Evolutionary conservation across 2,113 vertebrate species (phyloP), one percentile per base, ranked within the genome.

Genomic region (Numida meleagris): DNA sequence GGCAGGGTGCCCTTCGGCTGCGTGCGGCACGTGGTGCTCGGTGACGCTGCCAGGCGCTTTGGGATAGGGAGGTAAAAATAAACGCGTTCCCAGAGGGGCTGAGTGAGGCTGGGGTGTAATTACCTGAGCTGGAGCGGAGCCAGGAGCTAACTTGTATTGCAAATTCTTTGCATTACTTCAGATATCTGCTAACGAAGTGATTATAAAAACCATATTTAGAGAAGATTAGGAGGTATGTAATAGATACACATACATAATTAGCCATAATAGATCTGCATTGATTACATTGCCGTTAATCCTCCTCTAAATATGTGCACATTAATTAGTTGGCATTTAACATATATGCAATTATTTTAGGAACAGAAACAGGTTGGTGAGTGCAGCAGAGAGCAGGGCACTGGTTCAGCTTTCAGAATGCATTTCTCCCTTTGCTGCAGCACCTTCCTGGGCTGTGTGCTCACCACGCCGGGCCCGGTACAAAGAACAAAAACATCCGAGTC

Each of bases 181-280:
- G 91, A 80, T 96, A 94, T 93, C 88, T 96, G 92, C 92, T 96
- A 97, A 96, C 94, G 88, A 97, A 97, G 92, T 95, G 94, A 95
- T 95, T 93, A 96, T 89, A 94, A 94, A 96, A 96, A 96, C 87
- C 94, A 89, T 96, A 96, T 96, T 96, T 96, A 95, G 92, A 93
- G 96, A 81, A 96, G 95, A 96, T 97, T 95, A 96, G 94, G 87
- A 93, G 86, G 78, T 83, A 73, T 79, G 95, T 57, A 91, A 94
- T 90, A 96, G 94, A 95, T 92, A 93, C 94, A 97, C 84, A 94
- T 90, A 88, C 71, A 4, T 95, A 96, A 96, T 97, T 95, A 96
- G 50, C 70, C 86, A 85, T 95, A 95, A 97, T 94, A 90, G 94
- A 94, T 91, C 91, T 48, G 74, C 93, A 96, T 96, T 96, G 96